Evolutionary conservation across 1,140 invertebrate genomes (phyloP).

Genomic region (Ceratitis capitata): DNA sequence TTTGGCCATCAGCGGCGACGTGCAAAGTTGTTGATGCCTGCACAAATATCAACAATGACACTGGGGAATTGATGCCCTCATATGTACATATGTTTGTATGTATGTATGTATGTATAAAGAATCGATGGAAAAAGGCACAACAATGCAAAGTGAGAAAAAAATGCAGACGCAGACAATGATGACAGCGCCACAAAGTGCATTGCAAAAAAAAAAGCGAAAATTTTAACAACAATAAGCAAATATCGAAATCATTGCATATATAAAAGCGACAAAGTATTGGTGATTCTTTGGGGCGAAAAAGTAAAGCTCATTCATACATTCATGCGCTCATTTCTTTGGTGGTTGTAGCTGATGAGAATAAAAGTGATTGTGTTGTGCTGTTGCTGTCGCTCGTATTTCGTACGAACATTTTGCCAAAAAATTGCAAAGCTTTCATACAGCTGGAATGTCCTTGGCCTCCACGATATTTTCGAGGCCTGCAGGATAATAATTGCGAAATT

Average conservation of each 20-base stretch:
- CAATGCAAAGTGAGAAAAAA: neutral
- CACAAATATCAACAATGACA: slow-evolving; percentile 16
- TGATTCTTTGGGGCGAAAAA: neutral
- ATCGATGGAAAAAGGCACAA: neutral
- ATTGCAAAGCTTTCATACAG: neutral
- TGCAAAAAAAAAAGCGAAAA: neutral
- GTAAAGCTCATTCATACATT: slow-evolving; percentile 11
- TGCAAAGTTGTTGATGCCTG: neutral
- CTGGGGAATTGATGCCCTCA: slow-evolving; percentile 3
- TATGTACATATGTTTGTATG: too few relatives aligned
- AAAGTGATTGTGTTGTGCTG: slow-evolving; percentile 20
- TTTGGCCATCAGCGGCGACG: neutral
- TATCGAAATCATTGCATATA: slow-evolving; percentile 9
- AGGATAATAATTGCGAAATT: neutral
- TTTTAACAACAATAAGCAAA: neutral
- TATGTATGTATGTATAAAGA: too few relatives aligned
- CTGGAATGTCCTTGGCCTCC: slow-evolving; percentile 17
- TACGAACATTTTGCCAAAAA: neutral
- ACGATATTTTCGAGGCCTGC: neutral
- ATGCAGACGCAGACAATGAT: neutral
- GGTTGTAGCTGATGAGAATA: neutral
- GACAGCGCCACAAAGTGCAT: neutral
- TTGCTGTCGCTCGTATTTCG: neutral
- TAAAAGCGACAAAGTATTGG: neutral
- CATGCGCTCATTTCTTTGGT: too few relatives aligned